phyloP scores from a whole-genome alignment of 2,888 invertebrate species.

The Andrena praecox region DNA sequence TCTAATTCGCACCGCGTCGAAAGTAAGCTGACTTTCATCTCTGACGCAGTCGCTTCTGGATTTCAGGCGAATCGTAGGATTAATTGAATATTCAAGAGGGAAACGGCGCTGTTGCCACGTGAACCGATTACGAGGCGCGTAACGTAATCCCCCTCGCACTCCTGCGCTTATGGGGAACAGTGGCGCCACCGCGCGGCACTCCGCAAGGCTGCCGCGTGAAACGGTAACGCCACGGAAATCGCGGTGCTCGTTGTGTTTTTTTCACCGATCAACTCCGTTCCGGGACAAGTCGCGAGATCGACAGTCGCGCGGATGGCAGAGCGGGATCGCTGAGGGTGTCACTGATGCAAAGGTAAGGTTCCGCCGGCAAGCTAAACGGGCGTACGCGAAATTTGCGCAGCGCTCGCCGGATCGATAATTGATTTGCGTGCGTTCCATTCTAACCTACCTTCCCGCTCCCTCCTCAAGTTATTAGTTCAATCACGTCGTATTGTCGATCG shows the following conservation, averaged over 20 bases:
- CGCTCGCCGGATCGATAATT: conserved; percentile 76
- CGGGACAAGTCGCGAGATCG: not conserved
- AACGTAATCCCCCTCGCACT: not conserved
- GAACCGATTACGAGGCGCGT: not conserved
- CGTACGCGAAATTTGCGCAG: conserved; percentile 68
- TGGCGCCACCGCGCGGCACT: conserved; percentile 24
- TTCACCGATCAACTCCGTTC: conserved; percentile 38
- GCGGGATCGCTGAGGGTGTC: conserved; percentile 22
- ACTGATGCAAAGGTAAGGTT: conserved; percentile 57
- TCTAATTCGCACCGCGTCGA: not conserved
- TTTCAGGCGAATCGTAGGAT: not conserved
- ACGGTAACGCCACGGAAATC: conserved; percentile 58
- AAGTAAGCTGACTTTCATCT: not conserved
- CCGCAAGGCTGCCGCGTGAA: conserved; percentile 51
- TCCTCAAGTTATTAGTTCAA: conserved; percentile 47
- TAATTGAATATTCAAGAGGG: not conserved
- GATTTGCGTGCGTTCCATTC: conserved; percentile 67
- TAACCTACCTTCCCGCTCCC: conserved; percentile 64
- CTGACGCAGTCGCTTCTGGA: not conserved
- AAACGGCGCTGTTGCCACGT: not conserved
- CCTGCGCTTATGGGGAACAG: conserved; percentile 25
- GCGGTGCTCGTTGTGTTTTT: conserved; percentile 47
- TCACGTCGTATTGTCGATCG: conserved; percentile 40
- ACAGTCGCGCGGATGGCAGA: conserved; percentile 46
- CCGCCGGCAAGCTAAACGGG: not conserved